Conservation (phyloP, 1,140 invertebrate genomes). For the Leptinotarsa defecta region DNA sequence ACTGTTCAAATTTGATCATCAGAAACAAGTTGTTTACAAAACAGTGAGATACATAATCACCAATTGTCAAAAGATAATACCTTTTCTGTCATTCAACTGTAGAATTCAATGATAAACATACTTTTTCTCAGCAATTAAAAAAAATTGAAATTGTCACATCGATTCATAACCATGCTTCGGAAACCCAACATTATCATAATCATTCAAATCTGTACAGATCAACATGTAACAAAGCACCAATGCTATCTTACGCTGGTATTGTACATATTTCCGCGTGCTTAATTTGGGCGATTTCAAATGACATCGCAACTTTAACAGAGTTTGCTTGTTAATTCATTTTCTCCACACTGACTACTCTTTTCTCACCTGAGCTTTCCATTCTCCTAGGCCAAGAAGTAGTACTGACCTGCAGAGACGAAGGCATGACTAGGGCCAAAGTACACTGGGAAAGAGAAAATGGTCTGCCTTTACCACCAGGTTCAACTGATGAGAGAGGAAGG, state of each 20-base stretch:
- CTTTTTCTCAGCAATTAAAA: too few relatives aligned
- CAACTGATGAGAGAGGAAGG: constrained; percentile 73
- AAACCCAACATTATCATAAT: not conserved
- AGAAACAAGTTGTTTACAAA: too few relatives aligned
- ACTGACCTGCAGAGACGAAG: constrained; percentile 90
- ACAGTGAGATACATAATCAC: too few relatives aligned
- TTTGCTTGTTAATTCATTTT: not conserved
- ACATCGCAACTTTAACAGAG: not conserved
- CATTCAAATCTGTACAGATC: too few relatives aligned
- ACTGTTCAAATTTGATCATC: too few relatives aligned
- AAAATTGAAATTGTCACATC: too few relatives aligned
- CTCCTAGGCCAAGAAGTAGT: constrained; percentile 82
- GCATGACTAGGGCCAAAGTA: constrained; percentile 73
- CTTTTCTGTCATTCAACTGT: too few relatives aligned
- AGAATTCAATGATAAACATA: too few relatives aligned
- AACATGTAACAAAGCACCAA: not conserved
- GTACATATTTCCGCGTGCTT: not conserved
- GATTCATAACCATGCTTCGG: not conserved
- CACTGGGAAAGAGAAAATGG: constrained; percentile 75
- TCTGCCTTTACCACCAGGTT: constrained; percentile 71
- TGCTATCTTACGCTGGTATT: constrained; percentile 1
- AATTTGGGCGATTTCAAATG: not conserved
- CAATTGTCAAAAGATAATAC: too few relatives aligned
- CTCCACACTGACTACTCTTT: not conserved
- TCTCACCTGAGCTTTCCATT: not conserved